Base-by-base conservation (phyloP, 2,888 invertebrate genomes). In the Epirrita christyi region DNA sequence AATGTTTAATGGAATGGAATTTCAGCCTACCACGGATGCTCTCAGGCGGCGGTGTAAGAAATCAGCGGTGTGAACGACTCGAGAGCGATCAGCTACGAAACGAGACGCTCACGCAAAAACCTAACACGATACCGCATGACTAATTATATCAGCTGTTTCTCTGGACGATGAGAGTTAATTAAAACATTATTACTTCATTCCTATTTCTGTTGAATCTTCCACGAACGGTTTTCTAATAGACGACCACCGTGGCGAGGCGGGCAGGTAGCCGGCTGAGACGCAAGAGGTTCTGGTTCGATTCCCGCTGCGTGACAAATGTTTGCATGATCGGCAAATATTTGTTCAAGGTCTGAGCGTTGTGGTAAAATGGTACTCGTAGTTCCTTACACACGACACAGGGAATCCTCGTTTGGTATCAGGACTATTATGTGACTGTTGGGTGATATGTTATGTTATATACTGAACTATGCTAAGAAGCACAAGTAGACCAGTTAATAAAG, bases 101-200 rank as follows among this genome's bases (percentile, higher is more conserved):
- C 75, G 72, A n/a, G n/a, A 71, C 57, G 70, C 56, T 67, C 69
- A 67, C 68, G 71, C 72, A 75, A 82, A 79, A 80, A 84, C 80
- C 61, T 65, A 67, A 70, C 73, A 75, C 75, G 76, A 80, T 75
- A 78, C 76, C 70, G 80, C 72, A 80, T 81, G 73, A 73, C 73
- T 83, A 84, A 83, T 75, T 68, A 80, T 73, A 87, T 83, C 86
- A 86, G 86, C 86, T 86, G 86, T 84, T 85, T 70, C 73, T 68
- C 68, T 63, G 70, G 69, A 73, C 73, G 70, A 81, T 75, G 76
- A 78, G 80, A 84, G 79, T 78, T 78, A 78, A 84, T 81, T 80
- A 78, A 75, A 68, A 70, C 72, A 72, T 72, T 71, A 75, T 78
- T 78, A 79, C 68, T 76, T 73, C 72, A 73, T 71, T 50, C 32